Evolutionary conservation across 2,797 vertebrate species (phyloP).

Genomic region (Poeciliopsis presidionis): DNA sequence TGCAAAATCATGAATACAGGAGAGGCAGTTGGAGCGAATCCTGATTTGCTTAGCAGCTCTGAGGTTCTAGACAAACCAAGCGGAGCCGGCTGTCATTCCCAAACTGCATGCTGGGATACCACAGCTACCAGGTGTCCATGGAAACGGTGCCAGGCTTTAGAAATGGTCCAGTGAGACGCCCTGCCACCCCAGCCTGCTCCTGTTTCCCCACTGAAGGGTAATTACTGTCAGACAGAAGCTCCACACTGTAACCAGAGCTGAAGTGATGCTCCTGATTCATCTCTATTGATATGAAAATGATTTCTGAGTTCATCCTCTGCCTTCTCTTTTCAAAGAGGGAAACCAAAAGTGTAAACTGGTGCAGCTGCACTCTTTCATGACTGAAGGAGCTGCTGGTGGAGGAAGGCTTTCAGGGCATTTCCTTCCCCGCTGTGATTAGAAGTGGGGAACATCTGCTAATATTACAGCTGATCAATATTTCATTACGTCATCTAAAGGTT

Average conservation of each 20-base stretch:
- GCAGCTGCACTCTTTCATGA: slow-evolving; percentile 56
- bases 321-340: slow-evolving; percentile 33
- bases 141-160: slow-evolving; percentile 66
- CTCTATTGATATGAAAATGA: slow-evolving; percentile 73
- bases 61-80: slow-evolving; percentile 47
- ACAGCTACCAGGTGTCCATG: slow-evolving; percentile 74
- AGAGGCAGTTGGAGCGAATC: slow-evolving; percentile 13
- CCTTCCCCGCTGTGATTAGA: slow-evolving; percentile 47
- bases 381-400: slow-evolving; percentile 30
- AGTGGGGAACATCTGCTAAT: slow-evolving; percentile 74
- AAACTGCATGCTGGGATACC: slow-evolving; percentile 64
- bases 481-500: slow-evolving; percentile 57
- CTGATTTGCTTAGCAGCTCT: slow-evolving; percentile 36
- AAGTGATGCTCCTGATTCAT: slow-evolving; percentile 62
- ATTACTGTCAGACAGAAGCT: slow-evolving; percentile 68
- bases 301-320: slow-evolving; percentile 42
- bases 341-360: slow-evolving; percentile 30
- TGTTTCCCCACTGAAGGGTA: slow-evolving; percentile 49
- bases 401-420: slow-evolving; percentile 29
- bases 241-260: slow-evolving; percentile 29
- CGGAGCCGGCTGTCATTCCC: slow-evolving; percentile 63
- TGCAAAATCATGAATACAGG: slow-evolving; percentile 2
- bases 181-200: slow-evolving; percentile 22
- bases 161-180: slow-evolving; percentile 74
- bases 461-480: slow-evolving; percentile 79